Percentiles rank a stretch among this genome's conserved stretches.
These are phyloP conservation scores for Druon quercuslanigerum DNA, from an alignment of 1,140 invertebrate genomes.

Conservation along the genomic window DNA sequence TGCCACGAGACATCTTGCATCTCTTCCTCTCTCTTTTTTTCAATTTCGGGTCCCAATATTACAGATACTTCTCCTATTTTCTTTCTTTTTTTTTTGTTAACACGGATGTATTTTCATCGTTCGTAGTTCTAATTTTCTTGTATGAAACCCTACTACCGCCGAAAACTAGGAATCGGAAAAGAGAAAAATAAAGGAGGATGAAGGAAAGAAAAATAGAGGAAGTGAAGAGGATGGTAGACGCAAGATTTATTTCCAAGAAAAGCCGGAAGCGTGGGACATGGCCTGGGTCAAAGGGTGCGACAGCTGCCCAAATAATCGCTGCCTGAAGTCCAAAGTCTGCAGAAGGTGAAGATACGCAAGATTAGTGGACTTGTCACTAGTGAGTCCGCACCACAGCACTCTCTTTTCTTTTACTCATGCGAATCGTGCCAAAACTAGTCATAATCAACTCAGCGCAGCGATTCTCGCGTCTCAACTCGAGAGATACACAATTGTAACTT, in stretches of 20 bases:
- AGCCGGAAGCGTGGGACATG: conserved; percentile 46
- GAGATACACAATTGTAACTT: background rate
- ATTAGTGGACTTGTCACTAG: conserved; percentile 32
- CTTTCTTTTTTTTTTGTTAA: conserved; percentile 1
- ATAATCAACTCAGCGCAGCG: conserved; percentile 13
- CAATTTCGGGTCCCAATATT: conserved; percentile 10
- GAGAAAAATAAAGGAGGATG: background rate
- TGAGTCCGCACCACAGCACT: conserved; percentile 23
- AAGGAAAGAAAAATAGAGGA: conserved; percentile 29
- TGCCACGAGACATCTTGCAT: conserved; percentile 34
- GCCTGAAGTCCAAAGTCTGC: conserved; percentile 46
- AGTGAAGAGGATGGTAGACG: conserved; percentile 36
- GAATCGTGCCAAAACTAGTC: conserved; percentile 44
- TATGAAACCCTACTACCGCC: background rate
- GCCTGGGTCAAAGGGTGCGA: conserved; percentile 47
- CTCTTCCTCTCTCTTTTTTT: conserved; percentile 2
- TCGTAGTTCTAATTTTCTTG: conserved; percentile 7
- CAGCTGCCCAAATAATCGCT: conserved; percentile 61
- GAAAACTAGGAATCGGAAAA: background rate
- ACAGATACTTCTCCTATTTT: background rate
- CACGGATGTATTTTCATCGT: conserved; percentile 22
- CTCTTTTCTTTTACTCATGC: conserved; percentile 36
- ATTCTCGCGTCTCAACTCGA: conserved; percentile 31
- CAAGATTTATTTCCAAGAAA: conserved; percentile 51
- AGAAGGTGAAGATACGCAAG: conserved; percentile 44